Evolutionary conservation across 2,113 vertebrate species (phyloP).

Genomic region (Gavialis gangeticus): DNA sequence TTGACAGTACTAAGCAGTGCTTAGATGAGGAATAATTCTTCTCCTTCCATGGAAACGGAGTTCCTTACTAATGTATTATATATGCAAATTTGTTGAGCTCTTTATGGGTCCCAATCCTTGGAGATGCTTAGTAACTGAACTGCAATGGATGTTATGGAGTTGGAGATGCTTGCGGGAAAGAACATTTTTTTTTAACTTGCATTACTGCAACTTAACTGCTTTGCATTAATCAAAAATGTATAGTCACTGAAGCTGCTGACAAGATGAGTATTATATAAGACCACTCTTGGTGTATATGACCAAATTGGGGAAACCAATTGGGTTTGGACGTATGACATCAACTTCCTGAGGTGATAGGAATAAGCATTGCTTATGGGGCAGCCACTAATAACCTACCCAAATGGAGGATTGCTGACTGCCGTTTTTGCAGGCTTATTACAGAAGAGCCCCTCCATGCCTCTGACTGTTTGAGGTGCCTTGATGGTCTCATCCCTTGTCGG

Average conservation of each 20-base stretch:
- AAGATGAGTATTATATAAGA: conserved; percentile 21
- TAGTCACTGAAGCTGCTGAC: conserved; percentile 20
- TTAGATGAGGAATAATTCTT: conserved; percentile 21
- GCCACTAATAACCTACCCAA: fast-evolving
- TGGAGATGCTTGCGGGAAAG: not conserved
- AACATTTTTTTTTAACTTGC: too few relatives aligned
- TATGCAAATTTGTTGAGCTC: conserved; percentile 49
- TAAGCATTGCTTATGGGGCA: not conserved
- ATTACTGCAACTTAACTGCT: not conserved
- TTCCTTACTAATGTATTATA: conserved; percentile 28
- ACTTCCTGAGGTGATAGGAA: not conserved
- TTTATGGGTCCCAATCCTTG: not conserved
- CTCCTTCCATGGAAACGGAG: conserved; percentile 49
- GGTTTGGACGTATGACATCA: not conserved
- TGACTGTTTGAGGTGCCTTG: too few relatives aligned
- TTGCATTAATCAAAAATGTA: conserved; percentile 30
- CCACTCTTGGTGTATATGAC: conserved; percentile 13
- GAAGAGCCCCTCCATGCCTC: too few relatives aligned
- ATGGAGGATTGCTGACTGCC: too few relatives aligned
- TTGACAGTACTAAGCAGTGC: not conserved
- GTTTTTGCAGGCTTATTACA: too few relatives aligned
- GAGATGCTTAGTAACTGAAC: not conserved
- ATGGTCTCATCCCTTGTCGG: too few relatives aligned
- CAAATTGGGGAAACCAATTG: not conserved
- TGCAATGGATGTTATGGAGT: not conserved